These are phyloP conservation scores for Clarias magur DNA, from an alignment of 2,113 vertebrate genomes.

Conservation along the genomic window DNA sequence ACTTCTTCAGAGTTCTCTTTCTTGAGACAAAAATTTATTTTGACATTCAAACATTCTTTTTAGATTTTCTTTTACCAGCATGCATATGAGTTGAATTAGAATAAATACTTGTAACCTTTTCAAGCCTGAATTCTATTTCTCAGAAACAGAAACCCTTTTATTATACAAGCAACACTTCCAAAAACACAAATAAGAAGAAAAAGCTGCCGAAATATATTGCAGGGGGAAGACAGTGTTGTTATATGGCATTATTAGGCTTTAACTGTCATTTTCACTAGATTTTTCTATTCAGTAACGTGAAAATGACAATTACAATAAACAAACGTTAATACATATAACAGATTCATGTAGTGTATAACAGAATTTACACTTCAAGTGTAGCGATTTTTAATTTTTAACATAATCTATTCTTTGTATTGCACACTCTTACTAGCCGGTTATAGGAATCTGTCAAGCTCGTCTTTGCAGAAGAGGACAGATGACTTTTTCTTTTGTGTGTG, in stretches of 20 bases:
- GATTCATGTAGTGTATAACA: neutral
- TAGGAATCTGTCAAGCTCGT: neutral
- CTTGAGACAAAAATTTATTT: neutral
- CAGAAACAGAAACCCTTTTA: constrained; percentile 1
- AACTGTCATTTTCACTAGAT: neutral
- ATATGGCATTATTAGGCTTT: neutral
- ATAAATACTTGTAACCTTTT: neutral
- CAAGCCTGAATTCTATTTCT: constrained; percentile 4
- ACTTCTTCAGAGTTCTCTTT: neutral
- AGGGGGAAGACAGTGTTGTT: neutral
- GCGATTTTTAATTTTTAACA: neutral
- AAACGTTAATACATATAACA: neutral
- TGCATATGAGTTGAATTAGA: constrained; percentile 9
- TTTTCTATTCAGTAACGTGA: neutral
- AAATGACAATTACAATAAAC: neutral
- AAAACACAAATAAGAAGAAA: neutral
- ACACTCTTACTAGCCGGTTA: neutral
- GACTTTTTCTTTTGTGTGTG: neutral
- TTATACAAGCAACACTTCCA: neutral
- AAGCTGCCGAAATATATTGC: neutral
- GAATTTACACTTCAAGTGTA: neutral
- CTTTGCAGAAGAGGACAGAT: neutral
- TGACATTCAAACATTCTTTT: neutral
- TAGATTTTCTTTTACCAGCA: constrained; percentile 5
- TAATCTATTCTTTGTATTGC: neutral